phyloP scores from a whole-genome alignment of 2,113 vertebrate species.

The Ploceus nigricollis region DNA sequence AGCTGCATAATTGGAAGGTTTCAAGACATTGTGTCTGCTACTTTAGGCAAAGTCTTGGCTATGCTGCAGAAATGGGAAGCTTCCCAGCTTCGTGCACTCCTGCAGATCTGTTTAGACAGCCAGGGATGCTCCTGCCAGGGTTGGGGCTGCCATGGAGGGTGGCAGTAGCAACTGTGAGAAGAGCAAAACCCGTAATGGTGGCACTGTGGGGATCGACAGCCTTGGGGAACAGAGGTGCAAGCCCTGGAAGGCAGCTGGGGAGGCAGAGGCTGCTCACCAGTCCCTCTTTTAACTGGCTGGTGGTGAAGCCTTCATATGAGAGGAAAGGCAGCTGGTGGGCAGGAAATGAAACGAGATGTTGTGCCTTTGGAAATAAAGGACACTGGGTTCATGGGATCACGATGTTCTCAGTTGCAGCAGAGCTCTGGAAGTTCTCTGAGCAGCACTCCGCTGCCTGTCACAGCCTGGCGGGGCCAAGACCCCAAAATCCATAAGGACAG shows the following conservation, averaged over 20 bases:
- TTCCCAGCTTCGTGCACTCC: not conserved
- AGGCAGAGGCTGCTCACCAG: not conserved
- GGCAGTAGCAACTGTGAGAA: not conserved
- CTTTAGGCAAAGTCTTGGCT: not conserved
- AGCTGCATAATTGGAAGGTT: not conserved
- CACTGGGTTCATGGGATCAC: fast-evolving
- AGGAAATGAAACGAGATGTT: not conserved
- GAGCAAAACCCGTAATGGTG: fast-evolving
- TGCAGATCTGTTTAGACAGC: not conserved
- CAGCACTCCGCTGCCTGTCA: not conserved
- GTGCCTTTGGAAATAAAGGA: not conserved
- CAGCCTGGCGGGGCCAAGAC: not conserved
- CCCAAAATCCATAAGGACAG: fast-evolving
- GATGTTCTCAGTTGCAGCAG: not conserved
- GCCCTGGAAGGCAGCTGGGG: not conserved
- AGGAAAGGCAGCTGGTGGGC: not conserved
- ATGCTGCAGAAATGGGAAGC: not conserved
- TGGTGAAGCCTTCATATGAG: fast-evolving
- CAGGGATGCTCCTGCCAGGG: not conserved
- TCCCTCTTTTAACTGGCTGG: not conserved
- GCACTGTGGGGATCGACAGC: not conserved
- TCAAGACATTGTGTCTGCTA: not conserved
- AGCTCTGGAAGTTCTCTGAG: not conserved
- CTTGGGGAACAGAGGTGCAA: not conserved
- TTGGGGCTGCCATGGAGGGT: not conserved